These are phyloP conservation scores for Coreius guichenoti DNA, from an alignment of 2,797 vertebrate species.

Conservation along the genomic window DNA sequence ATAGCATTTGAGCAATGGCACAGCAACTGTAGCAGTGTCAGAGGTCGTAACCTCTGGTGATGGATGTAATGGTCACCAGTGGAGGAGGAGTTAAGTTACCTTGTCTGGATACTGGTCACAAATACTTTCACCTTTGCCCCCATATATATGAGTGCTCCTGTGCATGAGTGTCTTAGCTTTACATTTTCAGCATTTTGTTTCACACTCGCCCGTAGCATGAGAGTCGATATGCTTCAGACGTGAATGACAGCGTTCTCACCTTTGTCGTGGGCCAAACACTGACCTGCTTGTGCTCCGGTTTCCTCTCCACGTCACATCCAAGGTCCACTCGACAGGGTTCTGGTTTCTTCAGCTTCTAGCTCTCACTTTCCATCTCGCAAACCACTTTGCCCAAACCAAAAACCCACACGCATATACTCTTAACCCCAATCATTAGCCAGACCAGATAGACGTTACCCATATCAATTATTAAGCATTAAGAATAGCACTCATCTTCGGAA, in stretches of 20 bases:
- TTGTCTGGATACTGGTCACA: constrained; percentile 23
- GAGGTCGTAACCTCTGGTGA: not conserved
- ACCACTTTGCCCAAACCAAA: constrained; percentile 16
- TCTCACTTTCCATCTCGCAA: constrained; percentile 57
- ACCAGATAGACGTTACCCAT: constrained; percentile 49
- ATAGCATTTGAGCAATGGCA: constrained; percentile 12
- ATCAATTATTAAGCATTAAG: constrained; percentile 58
- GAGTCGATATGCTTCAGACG: constrained; percentile 11
- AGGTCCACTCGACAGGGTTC: constrained; percentile 39
- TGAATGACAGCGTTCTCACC: constrained; percentile 35
- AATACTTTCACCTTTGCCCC: constrained; percentile 18
- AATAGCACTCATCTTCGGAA: constrained; percentile 39
- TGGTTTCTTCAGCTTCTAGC: constrained; percentile 51
- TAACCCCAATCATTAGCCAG: constrained; percentile 34
- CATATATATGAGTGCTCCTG: not conserved
- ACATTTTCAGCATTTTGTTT: not conserved
- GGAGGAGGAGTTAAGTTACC: constrained; percentile 10
- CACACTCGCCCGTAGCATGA: not conserved
- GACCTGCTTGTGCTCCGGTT: constrained; percentile 53
- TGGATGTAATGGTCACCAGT: not conserved
- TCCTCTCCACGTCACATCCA: constrained; percentile 45
- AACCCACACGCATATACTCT: constrained; percentile 26
- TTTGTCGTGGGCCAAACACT: constrained; percentile 31
- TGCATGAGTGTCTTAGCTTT: not conserved
- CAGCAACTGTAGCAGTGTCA: constrained; percentile 14